Percentiles rank a stretch among this genome's conserved stretches.
These are phyloP conservation scores for Gambusia affinis DNA, from an alignment of 2,113 vertebrate species.

Conservation along the genomic window DNA sequence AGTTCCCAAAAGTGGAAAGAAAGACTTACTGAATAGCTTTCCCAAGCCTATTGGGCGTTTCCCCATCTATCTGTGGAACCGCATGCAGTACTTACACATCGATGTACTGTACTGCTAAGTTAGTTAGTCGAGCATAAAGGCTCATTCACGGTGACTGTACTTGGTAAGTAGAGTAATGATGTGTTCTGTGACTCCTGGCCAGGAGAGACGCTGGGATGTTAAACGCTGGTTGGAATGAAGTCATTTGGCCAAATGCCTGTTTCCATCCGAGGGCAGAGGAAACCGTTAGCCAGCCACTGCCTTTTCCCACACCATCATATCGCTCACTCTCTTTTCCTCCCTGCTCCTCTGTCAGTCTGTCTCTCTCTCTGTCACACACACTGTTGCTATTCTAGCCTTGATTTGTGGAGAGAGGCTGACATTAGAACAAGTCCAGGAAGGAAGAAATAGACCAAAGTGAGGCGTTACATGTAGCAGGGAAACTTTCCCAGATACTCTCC, in stretches of 20 bases:
- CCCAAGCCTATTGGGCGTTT: background rate
- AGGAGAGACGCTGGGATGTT: slow-evolving; percentile 64
- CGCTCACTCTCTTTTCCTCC: slow-evolving; percentile 15
- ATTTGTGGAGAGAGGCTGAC: slow-evolving; percentile 42
- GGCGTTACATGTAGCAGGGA: slow-evolving; percentile 46
- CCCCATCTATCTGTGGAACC: background rate
- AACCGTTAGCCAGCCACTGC: slow-evolving; percentile 58
- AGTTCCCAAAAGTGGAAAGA: background rate
- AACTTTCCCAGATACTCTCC: slow-evolving; percentile 39
- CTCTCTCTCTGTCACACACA: background rate
- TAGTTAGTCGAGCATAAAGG: slow-evolving; percentile 14
- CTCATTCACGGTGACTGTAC: slow-evolving; percentile 35
- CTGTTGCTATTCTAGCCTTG: slow-evolving; percentile 27
- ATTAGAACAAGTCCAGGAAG: slow-evolving; percentile 56
- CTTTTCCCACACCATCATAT: slow-evolving; percentile 66
- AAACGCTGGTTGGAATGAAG: slow-evolving; percentile 78
- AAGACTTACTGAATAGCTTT: background rate
- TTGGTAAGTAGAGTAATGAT: slow-evolving; percentile 50
- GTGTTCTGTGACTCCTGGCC: slow-evolving; percentile 60
- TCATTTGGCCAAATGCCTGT: slow-evolving; percentile 83
- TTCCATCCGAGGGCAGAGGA: slow-evolving; percentile 80
- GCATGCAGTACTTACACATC: background rate
- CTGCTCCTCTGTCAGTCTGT: background rate
- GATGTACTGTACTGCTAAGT: background rate
- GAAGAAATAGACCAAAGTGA: slow-evolving; percentile 48